A percentile compares a stretch with the other conserved stretches of the same genome.
Evolutionary conservation across 2,797 vertebrate species (phyloP).

Genomic region (Micromesistius poutassou): DNA sequence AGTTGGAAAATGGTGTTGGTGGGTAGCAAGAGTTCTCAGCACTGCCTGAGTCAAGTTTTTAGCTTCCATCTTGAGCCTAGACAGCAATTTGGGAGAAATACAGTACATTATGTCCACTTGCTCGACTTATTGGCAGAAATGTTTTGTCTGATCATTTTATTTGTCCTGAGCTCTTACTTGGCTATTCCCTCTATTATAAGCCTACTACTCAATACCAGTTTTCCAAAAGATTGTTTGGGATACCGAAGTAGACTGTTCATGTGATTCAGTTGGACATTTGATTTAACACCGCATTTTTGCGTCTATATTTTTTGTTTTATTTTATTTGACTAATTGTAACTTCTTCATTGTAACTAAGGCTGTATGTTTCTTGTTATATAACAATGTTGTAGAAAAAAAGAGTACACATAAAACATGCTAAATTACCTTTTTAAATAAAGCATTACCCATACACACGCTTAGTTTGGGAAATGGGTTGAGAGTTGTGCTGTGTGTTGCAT

Average conservation of each 20-base stretch:
- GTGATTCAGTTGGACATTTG: neutral
- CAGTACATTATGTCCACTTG: neutral
- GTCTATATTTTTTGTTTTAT: no score
- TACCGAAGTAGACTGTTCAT: no score
- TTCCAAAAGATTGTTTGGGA: neutral
- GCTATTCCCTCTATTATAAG: neutral
- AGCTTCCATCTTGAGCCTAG: neutral
- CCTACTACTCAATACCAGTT: neutral
- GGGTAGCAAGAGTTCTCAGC: neutral
- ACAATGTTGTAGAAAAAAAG: neutral
- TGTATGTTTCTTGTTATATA: neutral
- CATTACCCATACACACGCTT: neutral
- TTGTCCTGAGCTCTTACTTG: neutral
- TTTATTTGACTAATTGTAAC: neutral
- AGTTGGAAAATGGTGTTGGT: neutral
- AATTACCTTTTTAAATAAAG: neutral
- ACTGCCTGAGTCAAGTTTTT: neutral
- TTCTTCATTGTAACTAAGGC: neutral
- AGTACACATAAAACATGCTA: neutral
- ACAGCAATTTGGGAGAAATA: neutral
- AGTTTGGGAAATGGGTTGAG: no score
- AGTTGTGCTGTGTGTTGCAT: no score
- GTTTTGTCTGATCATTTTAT: neutral
- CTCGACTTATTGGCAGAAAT: neutral
- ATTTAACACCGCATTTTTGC: neutral